A percentile compares a stretch with the other conserved stretches of the same genome.
These are phyloP conservation scores for Pyrrhosoma nymphula DNA, from an alignment of 2,888 invertebrate genomes.

Conservation along the genomic window DNA sequence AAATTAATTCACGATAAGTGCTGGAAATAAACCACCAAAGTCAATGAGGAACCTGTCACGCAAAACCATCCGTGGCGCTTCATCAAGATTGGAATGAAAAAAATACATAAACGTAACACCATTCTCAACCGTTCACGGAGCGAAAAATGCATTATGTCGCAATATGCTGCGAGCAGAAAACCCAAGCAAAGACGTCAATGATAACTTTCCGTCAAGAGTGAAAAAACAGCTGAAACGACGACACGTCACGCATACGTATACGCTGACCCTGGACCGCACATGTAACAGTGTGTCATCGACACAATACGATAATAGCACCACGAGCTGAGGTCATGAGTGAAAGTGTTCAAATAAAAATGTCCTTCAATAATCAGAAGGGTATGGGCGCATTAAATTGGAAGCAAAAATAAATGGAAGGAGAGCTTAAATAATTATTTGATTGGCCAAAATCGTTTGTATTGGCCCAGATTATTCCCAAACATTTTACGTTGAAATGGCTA, in stretches of 20 bases:
- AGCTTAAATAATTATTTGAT: too few species aligned
- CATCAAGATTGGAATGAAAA: background rate
- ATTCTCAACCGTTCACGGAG: background rate
- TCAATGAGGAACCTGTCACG: too few species aligned
- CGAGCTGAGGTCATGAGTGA: background rate
- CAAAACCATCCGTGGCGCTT: too few species aligned
- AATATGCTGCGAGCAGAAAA: background rate
- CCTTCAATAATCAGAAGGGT: background rate
- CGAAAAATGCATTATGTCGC: background rate
- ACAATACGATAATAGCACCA: background rate
- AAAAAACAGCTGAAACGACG: background rate
- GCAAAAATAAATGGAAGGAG: too few species aligned
- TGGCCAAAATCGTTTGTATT: too few species aligned
- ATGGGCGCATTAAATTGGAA: too few species aligned
- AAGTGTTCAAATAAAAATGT: background rate
- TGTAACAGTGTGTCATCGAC: background rate
- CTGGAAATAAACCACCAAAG: too few species aligned
- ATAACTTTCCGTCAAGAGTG: background rate
- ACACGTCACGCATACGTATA: background rate
- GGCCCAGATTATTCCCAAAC: too few species aligned
- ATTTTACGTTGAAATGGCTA: too few species aligned
- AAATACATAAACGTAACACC: background rate
- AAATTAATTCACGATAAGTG: too few species aligned
- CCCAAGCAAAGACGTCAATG: conserved; percentile 4
- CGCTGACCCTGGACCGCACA: background rate